Evolutionary conservation across 2,888 invertebrate genomes (phyloP), one percentile per base, ranked within the genome.

Genomic region (Aleiodes alternator): DNA sequence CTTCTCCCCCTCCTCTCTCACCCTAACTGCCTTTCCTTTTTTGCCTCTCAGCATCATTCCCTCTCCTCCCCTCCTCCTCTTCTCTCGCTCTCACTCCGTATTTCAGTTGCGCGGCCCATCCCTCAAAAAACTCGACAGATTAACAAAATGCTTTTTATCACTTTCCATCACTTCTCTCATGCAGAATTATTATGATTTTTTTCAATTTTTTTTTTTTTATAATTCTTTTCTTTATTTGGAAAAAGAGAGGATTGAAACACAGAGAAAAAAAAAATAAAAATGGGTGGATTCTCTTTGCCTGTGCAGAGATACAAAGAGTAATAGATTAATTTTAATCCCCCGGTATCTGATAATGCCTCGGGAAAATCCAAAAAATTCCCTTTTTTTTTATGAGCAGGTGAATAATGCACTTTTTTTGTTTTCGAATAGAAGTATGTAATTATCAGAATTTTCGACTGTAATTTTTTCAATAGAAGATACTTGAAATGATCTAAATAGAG

Each of bases 101-200:
- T 43, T 48, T 70, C 34, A 61, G 16, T 72, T 23, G 23, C 23
- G 23, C 69, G 43, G 29, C 50, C 29, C 59, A 12, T 16, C 29
- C 66, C 12, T 50, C 31, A 31, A 23, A 12, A 68, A 68, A 68
- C 68, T 68, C 68, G 51, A 68, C 31, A 50, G 51, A 68, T 68
- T 68, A 68, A 68, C 68, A 51, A 68, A 68, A 68, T 68, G 51
- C 68, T 51, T 68, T 68, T 68, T 68, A 68, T 70, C 77, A 70
- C 69, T 77, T 69, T 75, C 56, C 68, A 73, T 76, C 73, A 68
- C 69, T 55, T 74, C 71, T 72, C 72, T 68, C 16, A 53, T 68
- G 51, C 50, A 51, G 31, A 68, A 51, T 68, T 68, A 31, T 14
- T 3, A 53, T 53, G 53, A 53, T 53, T 14, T 68, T 23, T 23